Evolutionary conservation across 2,888 invertebrate species (phyloP), one percentile per base, ranked within the genome.

Genomic region (Nomada lathburiana): DNA sequence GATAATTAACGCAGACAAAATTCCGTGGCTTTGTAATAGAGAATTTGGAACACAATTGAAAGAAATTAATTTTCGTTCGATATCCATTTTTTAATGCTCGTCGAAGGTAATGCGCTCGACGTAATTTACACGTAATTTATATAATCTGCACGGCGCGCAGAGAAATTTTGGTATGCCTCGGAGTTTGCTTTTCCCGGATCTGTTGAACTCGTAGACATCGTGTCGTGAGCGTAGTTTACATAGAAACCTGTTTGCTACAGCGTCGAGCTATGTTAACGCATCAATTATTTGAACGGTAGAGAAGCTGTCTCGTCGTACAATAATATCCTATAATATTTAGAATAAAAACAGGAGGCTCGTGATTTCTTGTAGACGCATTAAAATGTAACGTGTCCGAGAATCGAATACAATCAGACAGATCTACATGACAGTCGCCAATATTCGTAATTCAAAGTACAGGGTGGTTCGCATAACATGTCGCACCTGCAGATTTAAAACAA

Each of bases 231-330:
- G 7, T 42, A 44, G 44, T 69, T 59, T 57, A 42, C 57, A n/a
- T 42, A 44, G 13, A 47, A 26, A 42, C 55, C n/a, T 57, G 57
- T 69, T 69, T 57, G 57, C 57, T 18, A 42, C n/a, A 4, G 47
- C 44, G 47, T 26, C 57, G n/a, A 44, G 13, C 57, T 47, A 47
- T 57, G 69, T 59, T 59, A 69, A 59, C 69, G 23, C 57, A 69
- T 26, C 26, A 69, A 47, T 59, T 69, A 47, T 53, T 67, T 53
- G 53, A 53, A 23, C 53, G 36, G 13, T 44, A 20, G 13, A 5
- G 62, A 16, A 5, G 36, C 60, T 18, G 11, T 16, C 42, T 20
- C 4, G 29, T 16, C 47, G 47, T 20, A 11, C 16, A 2, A 16
- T 52, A 10, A 20, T 68, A 2, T 23, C 36, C 23, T 16, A 36